Evolutionary conservation across 2,888 invertebrate species (phyloP).

Genomic region (Rutpela maculata): DNA sequence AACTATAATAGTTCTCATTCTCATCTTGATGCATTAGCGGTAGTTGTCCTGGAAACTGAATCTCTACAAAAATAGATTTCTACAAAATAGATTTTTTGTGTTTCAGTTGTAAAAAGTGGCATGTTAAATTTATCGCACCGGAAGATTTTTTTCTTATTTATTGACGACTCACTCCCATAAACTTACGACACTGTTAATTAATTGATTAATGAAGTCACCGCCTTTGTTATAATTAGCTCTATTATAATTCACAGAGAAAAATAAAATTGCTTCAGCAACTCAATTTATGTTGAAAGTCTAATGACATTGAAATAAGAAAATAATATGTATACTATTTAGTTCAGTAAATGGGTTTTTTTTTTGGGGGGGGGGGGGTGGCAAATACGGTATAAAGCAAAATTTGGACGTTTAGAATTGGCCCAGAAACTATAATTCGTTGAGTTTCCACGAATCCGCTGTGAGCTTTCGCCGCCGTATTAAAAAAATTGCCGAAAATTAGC

Average conservation of each 20-base stretch:
- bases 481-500: too few species aligned
- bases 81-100: too few species aligned
- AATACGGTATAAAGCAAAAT: too few species aligned
- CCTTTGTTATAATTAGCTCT: conserved; percentile 11
- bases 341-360: too few species aligned
- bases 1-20: not conserved
- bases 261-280: not conserved
- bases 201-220: conserved; percentile 9
- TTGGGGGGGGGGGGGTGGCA: too few species aligned
- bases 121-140: conserved; percentile 15
- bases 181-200: conserved; percentile 14
- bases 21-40: not conserved
- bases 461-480: too few species aligned
- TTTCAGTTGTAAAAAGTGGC: conserved; percentile 3
- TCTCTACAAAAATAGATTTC: conserved; percentile 32
- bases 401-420: too few species aligned
- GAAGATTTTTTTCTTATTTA: conserved; percentile 13
- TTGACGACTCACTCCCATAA: conserved; percentile 1
- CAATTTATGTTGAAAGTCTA: not conserved
- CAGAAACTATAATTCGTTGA: too few species aligned
- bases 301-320: not conserved
- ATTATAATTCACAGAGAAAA: not conserved
- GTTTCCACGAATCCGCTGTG: too few species aligned
- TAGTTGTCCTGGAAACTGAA: not conserved
- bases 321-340: too few species aligned